Conservation (phyloP, 2,888 invertebrate genomes). For the Liodrosophila aerea region DNA sequence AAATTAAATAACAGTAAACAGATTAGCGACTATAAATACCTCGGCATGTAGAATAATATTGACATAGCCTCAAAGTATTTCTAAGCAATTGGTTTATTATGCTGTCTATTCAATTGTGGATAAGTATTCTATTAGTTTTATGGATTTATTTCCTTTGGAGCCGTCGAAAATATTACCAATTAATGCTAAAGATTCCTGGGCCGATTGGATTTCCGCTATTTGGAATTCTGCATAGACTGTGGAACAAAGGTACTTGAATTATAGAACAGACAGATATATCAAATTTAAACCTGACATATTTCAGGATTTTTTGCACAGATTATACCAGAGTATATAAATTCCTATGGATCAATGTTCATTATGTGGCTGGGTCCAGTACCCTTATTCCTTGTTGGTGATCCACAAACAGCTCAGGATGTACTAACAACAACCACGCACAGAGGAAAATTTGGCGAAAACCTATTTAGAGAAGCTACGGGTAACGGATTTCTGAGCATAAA, state of each 20-base stretch:
- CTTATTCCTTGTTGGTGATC: conserved; percentile 62
- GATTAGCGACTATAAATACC: neutral
- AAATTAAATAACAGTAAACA: no score
- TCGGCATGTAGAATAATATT: no score
- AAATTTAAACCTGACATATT: no score
- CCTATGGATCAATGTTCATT: conserved; percentile 53
- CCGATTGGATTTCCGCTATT: conserved; percentile 67
- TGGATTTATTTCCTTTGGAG: conserved; percentile 67
- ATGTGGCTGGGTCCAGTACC: conserved; percentile 72
- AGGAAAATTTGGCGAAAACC: conserved; percentile 45
- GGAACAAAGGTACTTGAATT: neutral
- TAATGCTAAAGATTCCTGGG: conserved; percentile 62
- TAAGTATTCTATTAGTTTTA: conserved; percentile 31
- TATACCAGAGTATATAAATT: conserved; percentile 19
- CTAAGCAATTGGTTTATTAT: conserved; percentile 6
- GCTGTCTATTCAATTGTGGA: conserved; percentile 27
- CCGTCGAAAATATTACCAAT: conserved; percentile 64
- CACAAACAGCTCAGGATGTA: conserved; percentile 58
- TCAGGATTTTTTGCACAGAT: neutral
- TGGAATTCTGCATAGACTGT: conserved; percentile 47
- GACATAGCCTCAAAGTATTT: no score
- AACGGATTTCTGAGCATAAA: conserved; percentile 60
- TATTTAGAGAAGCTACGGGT: conserved; percentile 56
- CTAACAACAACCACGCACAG: conserved; percentile 65
- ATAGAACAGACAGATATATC: no score